Percentiles rank a stretch among this genome's conserved stretches.
Conservation (phyloP, 2,113 vertebrate species). For the Seriola aureovittata region DNA sequence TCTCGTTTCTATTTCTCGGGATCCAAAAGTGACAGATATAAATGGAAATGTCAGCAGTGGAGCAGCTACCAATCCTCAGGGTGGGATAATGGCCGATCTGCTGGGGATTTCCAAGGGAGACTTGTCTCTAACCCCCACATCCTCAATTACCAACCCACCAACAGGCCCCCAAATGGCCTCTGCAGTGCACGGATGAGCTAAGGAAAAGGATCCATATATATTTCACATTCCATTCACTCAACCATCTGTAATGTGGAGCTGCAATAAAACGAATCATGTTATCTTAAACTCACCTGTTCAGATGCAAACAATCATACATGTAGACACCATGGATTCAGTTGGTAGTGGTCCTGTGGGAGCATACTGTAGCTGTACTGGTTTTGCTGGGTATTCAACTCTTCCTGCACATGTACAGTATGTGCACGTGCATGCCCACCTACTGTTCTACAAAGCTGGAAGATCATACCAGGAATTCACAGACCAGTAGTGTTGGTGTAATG, state of each 20-base stretch:
- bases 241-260: constrained; percentile 3
- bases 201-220: neutral
- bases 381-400: neutral
- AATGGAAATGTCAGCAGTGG: constrained; percentile 67
- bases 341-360: neutral
- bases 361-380: neutral
- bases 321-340: neutral
- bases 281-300: neutral
- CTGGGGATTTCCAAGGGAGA: constrained; percentile 44
- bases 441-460: neutral
- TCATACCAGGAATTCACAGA: neutral
- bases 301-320: constrained; percentile 3
- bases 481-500: neutral
- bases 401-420: neutral
- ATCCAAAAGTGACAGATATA: constrained; percentile 62
- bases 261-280: neutral
- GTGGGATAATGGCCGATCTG: constrained; percentile 68
- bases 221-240: neutral
- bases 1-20: constrained; percentile 14
- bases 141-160: constrained; percentile 60
- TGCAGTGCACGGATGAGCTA: constrained; percentile 22
- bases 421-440: neutral
- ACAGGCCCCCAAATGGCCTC: constrained; percentile 39
- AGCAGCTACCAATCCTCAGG: constrained; percentile 42
- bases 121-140: constrained; percentile 55